phyloP scores from a whole-genome alignment of 2,797 vertebrate genomes.

The Simalia tracyae region DNA sequence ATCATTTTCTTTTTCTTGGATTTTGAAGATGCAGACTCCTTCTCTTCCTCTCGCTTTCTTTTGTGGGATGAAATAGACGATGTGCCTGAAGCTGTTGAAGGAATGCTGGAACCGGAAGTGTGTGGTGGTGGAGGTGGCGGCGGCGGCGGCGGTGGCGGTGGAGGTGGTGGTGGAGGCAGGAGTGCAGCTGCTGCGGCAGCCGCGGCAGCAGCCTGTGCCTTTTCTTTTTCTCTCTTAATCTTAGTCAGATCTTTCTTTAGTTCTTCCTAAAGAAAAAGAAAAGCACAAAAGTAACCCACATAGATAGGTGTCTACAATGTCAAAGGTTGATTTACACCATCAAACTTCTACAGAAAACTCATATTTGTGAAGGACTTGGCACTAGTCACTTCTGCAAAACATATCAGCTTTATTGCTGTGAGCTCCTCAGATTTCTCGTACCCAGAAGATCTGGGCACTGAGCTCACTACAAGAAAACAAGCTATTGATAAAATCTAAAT shows the following conservation, averaged over 20 bases:
- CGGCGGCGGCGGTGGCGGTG: constrained; percentile 49
- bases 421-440: background rate
- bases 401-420: background rate
- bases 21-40: constrained; percentile 75
- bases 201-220: constrained; percentile 79
- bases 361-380: background rate
- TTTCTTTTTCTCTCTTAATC: constrained; percentile 88
- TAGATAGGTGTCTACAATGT: background rate
- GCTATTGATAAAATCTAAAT: background rate
- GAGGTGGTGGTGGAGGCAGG: constrained; percentile 31
- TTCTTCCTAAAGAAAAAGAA: constrained; percentile 82
- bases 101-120: constrained; percentile 59
- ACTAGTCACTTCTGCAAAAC: background rate
- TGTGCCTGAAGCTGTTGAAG: constrained; percentile 61
- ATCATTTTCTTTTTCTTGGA: constrained; percentile 99
- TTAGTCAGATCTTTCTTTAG: constrained; percentile 86
- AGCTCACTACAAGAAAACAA: background rate
- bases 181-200: constrained; percentile 72
- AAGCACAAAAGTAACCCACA: constrained; percentile 48
- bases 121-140: constrained; percentile 53
- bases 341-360: background rate
- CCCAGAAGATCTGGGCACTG: background rate
- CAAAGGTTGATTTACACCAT: background rate
- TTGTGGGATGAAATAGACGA: constrained; percentile 80
- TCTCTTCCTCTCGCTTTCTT: constrained; percentile 91